Percentiles rank a stretch among this genome's conserved stretches.
Evolutionary conservation across 2,113 vertebrate genomes (phyloP).

Genomic region (Semnopithecus entellus): DNA sequence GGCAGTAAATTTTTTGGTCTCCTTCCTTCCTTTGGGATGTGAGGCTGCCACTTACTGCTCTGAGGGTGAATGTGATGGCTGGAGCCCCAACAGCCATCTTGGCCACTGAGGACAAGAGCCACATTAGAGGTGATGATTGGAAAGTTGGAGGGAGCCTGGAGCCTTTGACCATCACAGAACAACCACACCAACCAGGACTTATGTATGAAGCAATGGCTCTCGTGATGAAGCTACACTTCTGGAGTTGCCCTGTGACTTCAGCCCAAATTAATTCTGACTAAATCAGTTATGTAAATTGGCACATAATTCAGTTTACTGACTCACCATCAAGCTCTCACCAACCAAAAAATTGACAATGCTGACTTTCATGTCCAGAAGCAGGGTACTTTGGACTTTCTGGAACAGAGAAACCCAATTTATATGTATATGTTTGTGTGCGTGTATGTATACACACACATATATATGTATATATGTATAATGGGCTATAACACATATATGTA

Average conservation of each 20-base stretch:
- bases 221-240: not conserved
- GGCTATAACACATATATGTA: not conserved
- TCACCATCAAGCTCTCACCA: not conserved
- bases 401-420: not conserved
- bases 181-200: not conserved
- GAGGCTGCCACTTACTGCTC: not conserved
- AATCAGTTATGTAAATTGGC: not conserved
- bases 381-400: not conserved
- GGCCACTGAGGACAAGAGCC: not conserved
- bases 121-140: fast-evolving
- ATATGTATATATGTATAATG: not conserved
- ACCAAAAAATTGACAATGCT: not conserved
- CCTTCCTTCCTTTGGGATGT: not conserved
- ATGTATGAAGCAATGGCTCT: fast-evolving
- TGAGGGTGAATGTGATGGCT: not conserved
- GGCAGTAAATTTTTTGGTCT: not conserved
- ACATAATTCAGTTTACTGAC: not conserved
- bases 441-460: not conserved
- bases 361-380: not conserved
- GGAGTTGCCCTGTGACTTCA: not conserved
- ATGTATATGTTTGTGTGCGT: not conserved
- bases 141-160: not conserved
- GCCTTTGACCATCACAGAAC: not conserved
- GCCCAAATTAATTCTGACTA: not conserved
- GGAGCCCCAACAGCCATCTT: not conserved